Evolutionary conservation across 2,888 invertebrate genomes (phyloP).

Genomic region (Fragum fragum): DNA sequence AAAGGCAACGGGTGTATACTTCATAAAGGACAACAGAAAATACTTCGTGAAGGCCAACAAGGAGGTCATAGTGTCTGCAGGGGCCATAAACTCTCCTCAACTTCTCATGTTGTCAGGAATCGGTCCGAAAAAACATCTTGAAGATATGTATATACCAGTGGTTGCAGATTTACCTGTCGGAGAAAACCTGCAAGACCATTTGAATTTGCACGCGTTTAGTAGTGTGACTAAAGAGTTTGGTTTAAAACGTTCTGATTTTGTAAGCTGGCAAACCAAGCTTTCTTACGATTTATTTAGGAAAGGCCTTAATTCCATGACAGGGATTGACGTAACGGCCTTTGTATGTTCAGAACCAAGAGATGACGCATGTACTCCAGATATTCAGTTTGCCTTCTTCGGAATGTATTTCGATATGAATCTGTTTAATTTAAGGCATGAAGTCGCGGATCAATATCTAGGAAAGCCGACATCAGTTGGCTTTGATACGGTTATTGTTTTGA

Average conservation of each 20-base stretch:
- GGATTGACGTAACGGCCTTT: constrained; percentile 48
- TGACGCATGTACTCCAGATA: constrained; percentile 47
- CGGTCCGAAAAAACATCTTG: constrained; percentile 70
- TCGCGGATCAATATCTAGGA: constrained; percentile 43
- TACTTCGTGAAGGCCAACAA: constrained; percentile 67
- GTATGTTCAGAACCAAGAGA: constrained; percentile 34
- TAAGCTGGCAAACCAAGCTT: constrained; percentile 24
- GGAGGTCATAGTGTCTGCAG: constrained; percentile 84
- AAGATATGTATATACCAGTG: constrained; percentile 81
- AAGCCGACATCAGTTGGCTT: constrained; percentile 1
- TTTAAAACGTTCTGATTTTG: constrained; percentile 35
- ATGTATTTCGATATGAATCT: constrained; percentile 11
- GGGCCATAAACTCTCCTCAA: constrained; percentile 84
- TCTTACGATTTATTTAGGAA: constrained; percentile 50
- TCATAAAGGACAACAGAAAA: constrained; percentile 65
- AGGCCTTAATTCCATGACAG: constrained; percentile 41
- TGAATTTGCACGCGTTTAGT: constrained; percentile 31
- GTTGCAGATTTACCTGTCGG: constrained; percentile 80
- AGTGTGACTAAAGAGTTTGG: constrained; percentile 30
- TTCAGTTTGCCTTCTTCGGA: constrained; percentile 50
- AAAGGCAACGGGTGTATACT: constrained; percentile 74
- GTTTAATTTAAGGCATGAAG: constrained; percentile 39
- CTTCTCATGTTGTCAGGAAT: constrained; percentile 83
- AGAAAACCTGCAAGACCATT: constrained; percentile 33
- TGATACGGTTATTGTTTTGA: neutral